phyloP scores from a whole-genome alignment of 2,113 vertebrate genomes.

The Dromiciops gliroides region DNA sequence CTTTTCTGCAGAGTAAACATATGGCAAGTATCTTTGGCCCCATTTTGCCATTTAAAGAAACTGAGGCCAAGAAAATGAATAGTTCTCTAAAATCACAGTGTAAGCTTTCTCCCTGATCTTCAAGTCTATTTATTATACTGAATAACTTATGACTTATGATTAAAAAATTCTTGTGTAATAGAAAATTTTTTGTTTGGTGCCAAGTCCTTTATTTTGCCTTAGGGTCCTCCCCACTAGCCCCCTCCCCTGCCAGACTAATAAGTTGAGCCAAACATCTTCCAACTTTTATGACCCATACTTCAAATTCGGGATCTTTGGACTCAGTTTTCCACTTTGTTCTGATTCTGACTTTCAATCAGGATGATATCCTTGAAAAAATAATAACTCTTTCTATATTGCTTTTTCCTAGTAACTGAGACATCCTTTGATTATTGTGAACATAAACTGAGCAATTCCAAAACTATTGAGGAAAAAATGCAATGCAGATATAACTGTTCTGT shows the following conservation, averaged over 20 bases:
- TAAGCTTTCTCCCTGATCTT: background rate
- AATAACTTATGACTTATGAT: background rate
- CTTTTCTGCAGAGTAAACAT: background rate
- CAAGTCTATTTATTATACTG: background rate
- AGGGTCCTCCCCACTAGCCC: background rate
- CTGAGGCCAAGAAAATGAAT: background rate
- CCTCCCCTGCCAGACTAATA: background rate
- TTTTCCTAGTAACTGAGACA: slow-evolving; percentile 16
- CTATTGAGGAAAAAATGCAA: background rate
- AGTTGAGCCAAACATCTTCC: background rate
- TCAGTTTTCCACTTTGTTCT: slow-evolving; percentile 35
- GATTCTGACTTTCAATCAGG: slow-evolving; percentile 13
- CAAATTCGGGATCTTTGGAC: background rate
- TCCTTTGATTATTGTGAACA: background rate
- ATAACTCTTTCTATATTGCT: background rate
- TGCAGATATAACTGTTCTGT: background rate
- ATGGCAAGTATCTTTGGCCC: background rate
- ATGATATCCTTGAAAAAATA: slow-evolving; percentile 7
- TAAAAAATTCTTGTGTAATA: background rate
- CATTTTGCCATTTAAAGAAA: background rate
- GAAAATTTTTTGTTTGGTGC: background rate
- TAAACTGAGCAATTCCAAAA: background rate
- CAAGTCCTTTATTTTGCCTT: background rate
- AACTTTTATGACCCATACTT: background rate
- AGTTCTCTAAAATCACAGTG: background rate